phyloP scores from a whole-genome alignment of 2,113 vertebrate genomes.

The Archilochus colubris region DNA sequence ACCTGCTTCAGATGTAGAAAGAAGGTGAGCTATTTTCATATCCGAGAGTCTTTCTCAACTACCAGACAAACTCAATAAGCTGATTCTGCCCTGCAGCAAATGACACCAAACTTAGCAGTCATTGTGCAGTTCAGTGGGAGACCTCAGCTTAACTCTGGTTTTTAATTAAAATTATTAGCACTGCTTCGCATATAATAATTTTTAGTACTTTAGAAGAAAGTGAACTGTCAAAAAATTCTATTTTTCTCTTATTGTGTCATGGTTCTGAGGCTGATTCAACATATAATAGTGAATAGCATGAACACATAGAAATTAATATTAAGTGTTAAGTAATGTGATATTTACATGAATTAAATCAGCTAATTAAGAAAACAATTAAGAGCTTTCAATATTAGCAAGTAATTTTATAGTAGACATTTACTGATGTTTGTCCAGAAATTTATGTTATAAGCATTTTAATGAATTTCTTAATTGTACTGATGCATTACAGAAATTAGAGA shows the following conservation, averaged over 20 bases:
- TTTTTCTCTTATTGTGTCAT: background rate
- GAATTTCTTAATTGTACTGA: background rate
- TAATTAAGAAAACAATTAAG: conserved; percentile 51
- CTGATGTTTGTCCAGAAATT: background rate
- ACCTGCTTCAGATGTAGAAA: background rate
- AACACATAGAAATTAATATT: background rate
- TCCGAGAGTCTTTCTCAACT: background rate
- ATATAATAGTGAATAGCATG: background rate
- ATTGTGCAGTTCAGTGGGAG: background rate
- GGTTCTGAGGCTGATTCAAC: background rate
- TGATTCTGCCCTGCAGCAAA: background rate
- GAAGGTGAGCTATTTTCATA: background rate
- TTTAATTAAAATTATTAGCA: conserved; percentile 48
- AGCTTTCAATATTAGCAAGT: background rate
- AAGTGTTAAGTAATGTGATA: background rate
- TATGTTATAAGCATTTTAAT: background rate
- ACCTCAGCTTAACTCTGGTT: conserved; percentile 19
- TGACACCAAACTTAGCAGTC: background rate
- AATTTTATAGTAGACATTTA: background rate
- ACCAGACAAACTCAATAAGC: background rate
- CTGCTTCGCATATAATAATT: conserved; percentile 30
- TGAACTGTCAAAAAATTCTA: background rate
- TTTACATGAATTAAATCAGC: conserved; percentile 6
- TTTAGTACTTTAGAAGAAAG: background rate
- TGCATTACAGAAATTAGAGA: conserved; percentile 12